Conservation (phyloP, 1,140 invertebrate genomes). For the Amyelois transitella region DNA sequence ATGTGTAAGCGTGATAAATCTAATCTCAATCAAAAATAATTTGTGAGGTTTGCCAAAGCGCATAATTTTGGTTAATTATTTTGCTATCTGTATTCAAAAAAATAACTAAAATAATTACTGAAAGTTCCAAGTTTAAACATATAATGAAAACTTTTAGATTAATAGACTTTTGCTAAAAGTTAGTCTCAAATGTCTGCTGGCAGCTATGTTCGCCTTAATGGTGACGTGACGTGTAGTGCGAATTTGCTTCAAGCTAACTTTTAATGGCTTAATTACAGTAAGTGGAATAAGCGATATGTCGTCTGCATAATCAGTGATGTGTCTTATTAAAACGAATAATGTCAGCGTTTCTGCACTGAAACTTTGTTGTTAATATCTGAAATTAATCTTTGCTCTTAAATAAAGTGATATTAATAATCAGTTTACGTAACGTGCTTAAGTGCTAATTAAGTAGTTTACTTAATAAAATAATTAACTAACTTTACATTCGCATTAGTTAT, state of each 20-base stretch:
- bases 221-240: slow-evolving; percentile 4
- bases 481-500: no score
- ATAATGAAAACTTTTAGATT: no score
- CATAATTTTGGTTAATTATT: no score
- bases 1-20: no score
- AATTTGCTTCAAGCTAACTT: slow-evolving; percentile 18
- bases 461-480: no score
- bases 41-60: no score
- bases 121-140: no score
- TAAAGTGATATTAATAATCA: neutral
- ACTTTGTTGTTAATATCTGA: neutral
- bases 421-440: no score
- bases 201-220: neutral
- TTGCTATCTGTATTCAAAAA: no score
- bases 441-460: no score
- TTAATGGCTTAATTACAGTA: slow-evolving; percentile 23
- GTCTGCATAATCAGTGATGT: neutral
- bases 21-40: no score
- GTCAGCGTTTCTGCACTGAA: neutral
- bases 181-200: neutral
- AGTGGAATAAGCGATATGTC: slow-evolving; percentile 8
- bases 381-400: neutral
- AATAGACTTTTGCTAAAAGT: neutral
- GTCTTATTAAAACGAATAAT: neutral
- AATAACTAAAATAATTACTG: no score